Base-by-base conservation (phyloP, 2,113 vertebrate species). In the Pteronura brasiliensis region DNA sequence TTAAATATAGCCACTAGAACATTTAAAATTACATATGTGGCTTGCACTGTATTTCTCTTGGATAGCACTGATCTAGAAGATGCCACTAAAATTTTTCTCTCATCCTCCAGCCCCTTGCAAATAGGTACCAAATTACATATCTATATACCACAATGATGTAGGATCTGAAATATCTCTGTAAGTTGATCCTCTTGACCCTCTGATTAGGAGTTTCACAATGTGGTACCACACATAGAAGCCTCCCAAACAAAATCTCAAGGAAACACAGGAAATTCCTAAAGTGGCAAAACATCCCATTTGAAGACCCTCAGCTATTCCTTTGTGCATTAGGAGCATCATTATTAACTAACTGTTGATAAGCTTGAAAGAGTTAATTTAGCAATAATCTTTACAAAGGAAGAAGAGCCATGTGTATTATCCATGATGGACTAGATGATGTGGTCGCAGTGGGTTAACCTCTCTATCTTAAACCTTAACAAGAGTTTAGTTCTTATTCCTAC, bases 111-210 rank as follows among this genome's bases (percentile, higher is more conserved):
- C 69, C n/a, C 52, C 59, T 96, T 84, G n/a, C 21, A 90, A 90
- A 96, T 90, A 95, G 39, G 81, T 97, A 96, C 90, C 57, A 85
- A 96, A 93, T 97, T 97, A 94, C 84, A 92, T 67, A 90, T 77
- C 52, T 79, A 95, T 82, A 76, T 96, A 93, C 96, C 96, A 96
- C 95, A 97, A 97, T 98, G 95, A 98, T 97, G 77, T 95, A 97
- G 86, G 52, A 88, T 39, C 87, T 94, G 81, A 97, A 93, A 77
- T 88, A 42, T 61, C 69, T 72, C 90, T 90, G 97, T 96, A 98
- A 97, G 13, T 61, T 96, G 92, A 98, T 96, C 94, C 69, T 79
- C 82, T 94, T 96, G 92, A 95, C 95, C 93, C 21, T 44, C 9
- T 61, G 49, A 92, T 85, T 95, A 96, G 95, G 17, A 93, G 39